phyloP scores from a whole-genome alignment of 1,140 invertebrate genomes.

The Tenebrio molitor region DNA sequence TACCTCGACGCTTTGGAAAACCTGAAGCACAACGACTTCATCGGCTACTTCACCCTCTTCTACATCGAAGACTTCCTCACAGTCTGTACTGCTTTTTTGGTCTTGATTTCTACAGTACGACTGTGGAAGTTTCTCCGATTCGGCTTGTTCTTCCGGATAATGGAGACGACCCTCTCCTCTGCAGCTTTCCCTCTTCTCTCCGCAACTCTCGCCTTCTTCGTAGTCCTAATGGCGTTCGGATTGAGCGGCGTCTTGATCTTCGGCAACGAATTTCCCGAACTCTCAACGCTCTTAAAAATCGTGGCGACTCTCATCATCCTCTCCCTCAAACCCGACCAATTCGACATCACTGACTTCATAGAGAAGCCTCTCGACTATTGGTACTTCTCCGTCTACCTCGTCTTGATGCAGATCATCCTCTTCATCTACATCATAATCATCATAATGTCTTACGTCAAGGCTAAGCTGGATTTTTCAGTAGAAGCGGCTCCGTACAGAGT shows the following conservation, averaged over 20 bases:
- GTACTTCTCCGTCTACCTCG: conserved; percentile 43
- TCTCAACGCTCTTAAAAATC: conserved; percentile 40
- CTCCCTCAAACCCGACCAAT: conserved; percentile 17
- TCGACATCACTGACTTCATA: conserved; percentile 13
- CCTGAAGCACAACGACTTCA: conserved; percentile 54
- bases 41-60: conserved; percentile 57
- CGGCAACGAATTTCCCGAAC: conserved; percentile 40
- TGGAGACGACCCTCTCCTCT: conserved; percentile 51
- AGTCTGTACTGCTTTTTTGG: conserved; percentile 44
- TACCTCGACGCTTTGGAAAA: conserved; percentile 41
- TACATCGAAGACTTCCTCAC: conserved; percentile 47
- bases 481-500: neutral
- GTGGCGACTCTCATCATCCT: conserved; percentile 12
- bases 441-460: conserved; percentile 49
- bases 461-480: conserved; percentile 48
- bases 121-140: conserved; percentile 57
- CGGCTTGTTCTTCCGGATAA: conserved; percentile 51
- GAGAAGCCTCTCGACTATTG: conserved; percentile 35
- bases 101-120: conserved; percentile 53
- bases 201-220: conserved; percentile 44
- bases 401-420: conserved; percentile 35
- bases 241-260: conserved; percentile 43
- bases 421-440: conserved; percentile 52
- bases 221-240: conserved; percentile 44
- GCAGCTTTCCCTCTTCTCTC: conserved; percentile 36